Conservation (phyloP, 2,113 vertebrate genomes). For the Pyxicephalus adspersus region DNA sequence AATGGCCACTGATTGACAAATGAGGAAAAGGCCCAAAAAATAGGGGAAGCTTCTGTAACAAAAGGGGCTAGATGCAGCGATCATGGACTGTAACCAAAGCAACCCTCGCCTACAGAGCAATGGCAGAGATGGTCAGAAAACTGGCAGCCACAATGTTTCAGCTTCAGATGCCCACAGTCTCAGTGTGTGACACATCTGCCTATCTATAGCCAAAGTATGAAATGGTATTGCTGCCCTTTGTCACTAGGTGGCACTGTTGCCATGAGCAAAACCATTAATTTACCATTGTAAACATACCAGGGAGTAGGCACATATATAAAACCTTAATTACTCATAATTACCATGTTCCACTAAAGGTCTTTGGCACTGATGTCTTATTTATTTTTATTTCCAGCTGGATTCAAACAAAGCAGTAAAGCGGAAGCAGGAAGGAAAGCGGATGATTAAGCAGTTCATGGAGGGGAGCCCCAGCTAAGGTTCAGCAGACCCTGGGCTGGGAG, state of each 20-base stretch:
- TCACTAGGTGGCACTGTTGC: conserved; percentile 17
- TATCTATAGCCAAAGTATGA: neutral
- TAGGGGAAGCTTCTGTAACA: no score
- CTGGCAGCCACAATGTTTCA: no score
- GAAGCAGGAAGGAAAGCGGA: conserved; percentile 31
- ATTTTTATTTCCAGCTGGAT: conserved; percentile 51
- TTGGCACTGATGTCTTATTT: conserved; percentile 37
- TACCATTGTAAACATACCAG: neutral
- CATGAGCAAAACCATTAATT: neutral
- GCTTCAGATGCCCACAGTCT: no score
- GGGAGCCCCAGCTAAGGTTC: neutral
- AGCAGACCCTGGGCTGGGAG: neutral
- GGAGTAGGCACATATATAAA: conserved; percentile 14
- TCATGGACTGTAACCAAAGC: no score
- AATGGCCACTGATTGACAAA: no score
- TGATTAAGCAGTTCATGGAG: neutral
- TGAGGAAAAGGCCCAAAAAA: no score
- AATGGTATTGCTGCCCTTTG: neutral
- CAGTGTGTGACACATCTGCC: no score
- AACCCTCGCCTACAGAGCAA: no score
- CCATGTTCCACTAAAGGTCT: conserved; percentile 18
- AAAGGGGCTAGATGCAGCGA: no score
- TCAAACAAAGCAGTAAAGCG: conserved; percentile 32
- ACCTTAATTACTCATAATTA: conserved; percentile 42
- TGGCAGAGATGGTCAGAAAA: no score